These are phyloP conservation scores for Otocyon megalotis DNA, from an alignment of 2,113 vertebrate species.

Conservation along the genomic window DNA sequence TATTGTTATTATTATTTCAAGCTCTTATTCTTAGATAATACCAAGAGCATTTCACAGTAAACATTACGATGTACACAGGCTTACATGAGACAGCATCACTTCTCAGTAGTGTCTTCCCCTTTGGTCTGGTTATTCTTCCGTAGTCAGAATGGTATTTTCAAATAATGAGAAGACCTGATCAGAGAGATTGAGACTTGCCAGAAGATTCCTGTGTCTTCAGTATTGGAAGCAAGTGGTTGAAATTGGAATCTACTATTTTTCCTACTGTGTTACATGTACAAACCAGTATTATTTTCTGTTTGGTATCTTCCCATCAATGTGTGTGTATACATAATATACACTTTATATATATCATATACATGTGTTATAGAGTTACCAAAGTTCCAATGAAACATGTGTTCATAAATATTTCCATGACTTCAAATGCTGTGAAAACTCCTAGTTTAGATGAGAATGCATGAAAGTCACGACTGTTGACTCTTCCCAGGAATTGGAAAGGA, in stretches of 20 bases:
- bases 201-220: not conserved
- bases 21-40: not conserved
- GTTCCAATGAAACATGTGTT: not conserved
- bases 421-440: not conserved
- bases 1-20: not conserved
- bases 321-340: not conserved
- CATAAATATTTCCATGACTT: conserved; percentile 19
- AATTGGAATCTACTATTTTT: not conserved
- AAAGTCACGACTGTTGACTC: not conserved
- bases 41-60: not conserved
- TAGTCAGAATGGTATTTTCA: not conserved
- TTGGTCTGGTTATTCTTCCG: not conserved
- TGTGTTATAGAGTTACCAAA: not conserved
- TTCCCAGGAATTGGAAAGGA: not conserved
- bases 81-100: not conserved
- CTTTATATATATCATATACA: not conserved
- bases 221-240: not conserved
- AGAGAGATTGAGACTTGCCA: not conserved
- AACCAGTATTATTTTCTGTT: not conserved
- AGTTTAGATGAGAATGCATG: not conserved
- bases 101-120: not conserved
- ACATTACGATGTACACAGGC: not conserved
- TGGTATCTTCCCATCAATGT: not conserved
- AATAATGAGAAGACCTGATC: not conserved
- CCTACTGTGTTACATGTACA: not conserved